Base-by-base conservation (phyloP, 2,888 invertebrate species). In the Charanyca ferruginea region DNA sequence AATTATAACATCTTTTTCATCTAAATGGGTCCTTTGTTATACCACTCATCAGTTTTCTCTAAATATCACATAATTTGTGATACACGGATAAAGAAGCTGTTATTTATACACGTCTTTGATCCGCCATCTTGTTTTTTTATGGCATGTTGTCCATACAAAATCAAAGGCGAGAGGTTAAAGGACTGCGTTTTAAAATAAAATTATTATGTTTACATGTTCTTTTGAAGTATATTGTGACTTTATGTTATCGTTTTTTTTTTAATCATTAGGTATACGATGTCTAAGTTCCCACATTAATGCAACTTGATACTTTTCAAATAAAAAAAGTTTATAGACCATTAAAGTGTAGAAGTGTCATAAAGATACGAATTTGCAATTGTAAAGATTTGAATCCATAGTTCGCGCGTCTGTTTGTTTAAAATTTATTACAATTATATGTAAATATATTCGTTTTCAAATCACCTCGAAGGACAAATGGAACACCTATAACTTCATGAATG, bases 391-490 rank as follows among this genome's bases (percentile, higher is more conserved):
- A 64, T 35, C 28, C 35, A 53, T 80, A 57, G 74, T 74, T 77
- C 44, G 38, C 3, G 23, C 20, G 32, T 47, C 45, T 47, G 25
- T 38, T 66, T 52, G 35, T 47, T 58, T 51, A 54, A 69, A 72
- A 77, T 76, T 80, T 79, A 77, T 82, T 62, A 57, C 60, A 73
- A 77, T 71, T 32, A 47, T 64, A 81, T 81, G 79, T 62, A 58
- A 81, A 81, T 81, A 18, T 73, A 83, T 81, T 80, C 81, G 68
- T 66, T 78, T 59, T 66, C 67, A 69, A 78, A 78, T 80, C 63
- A 69, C 61, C 58, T 58, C 76, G 44, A 76, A 77, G 71, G 81
- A 76, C 66, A 62, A 51, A 64, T 58, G 53, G 28, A 48, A 68
- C 64, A 69, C 61, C 73, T 76, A 72, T 66, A 75, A 72, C 35